phyloP scores from a whole-genome alignment of 1,140 invertebrate genomes.

The Lordiphosa mommai region DNA sequence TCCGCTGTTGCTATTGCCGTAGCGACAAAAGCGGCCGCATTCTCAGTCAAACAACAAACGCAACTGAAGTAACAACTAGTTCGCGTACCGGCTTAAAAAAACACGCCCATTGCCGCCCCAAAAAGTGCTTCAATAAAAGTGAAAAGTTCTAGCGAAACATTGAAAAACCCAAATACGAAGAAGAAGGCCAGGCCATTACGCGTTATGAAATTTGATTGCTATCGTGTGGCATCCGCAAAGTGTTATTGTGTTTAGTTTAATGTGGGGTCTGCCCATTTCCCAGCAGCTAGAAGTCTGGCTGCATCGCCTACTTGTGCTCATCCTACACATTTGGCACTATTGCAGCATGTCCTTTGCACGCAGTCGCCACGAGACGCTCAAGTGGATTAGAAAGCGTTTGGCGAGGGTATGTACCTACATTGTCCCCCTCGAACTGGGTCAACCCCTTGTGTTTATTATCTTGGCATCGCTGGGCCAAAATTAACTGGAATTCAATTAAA shows the following conservation, averaged over 20 bases:
- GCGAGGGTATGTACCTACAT: slow-evolving; percentile 26
- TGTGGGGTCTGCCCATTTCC: slow-evolving; percentile 51
- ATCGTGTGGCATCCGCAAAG: not conserved
- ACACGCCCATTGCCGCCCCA: not conserved
- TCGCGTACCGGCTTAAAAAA: slow-evolving; percentile 29
- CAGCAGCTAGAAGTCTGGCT: slow-evolving; percentile 57
- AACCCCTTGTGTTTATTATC: slow-evolving; percentile 16
- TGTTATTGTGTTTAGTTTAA: slow-evolving; percentile 30
- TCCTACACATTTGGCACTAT: slow-evolving; percentile 46
- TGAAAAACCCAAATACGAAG: not conserved
- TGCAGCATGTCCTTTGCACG: slow-evolving; percentile 62
- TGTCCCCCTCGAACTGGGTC: slow-evolving; percentile 49
- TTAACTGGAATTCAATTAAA: slow-evolving; percentile 52
- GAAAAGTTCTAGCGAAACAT: slow-evolving; percentile 19
- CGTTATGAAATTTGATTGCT: slow-evolving; percentile 46
- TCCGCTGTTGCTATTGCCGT: slow-evolving; percentile 15
- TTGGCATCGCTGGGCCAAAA: slow-evolving; percentile 1
- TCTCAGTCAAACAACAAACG: slow-evolving; percentile 76
- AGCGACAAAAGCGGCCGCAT: slow-evolving; percentile 39
- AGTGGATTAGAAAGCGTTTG: slow-evolving; percentile 65
- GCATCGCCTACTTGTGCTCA: slow-evolving; percentile 48
- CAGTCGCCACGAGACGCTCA: slow-evolving; percentile 54
- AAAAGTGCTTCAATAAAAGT: slow-evolving; percentile 20
- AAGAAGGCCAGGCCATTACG: not conserved
- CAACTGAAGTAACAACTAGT: slow-evolving; percentile 68